A percentile compares a stretch with the other conserved stretches of the same genome.
These are phyloP conservation scores for Myxocyprinus asiaticus DNA, from an alignment of 2,113 vertebrate genomes.

Conservation along the genomic window DNA sequence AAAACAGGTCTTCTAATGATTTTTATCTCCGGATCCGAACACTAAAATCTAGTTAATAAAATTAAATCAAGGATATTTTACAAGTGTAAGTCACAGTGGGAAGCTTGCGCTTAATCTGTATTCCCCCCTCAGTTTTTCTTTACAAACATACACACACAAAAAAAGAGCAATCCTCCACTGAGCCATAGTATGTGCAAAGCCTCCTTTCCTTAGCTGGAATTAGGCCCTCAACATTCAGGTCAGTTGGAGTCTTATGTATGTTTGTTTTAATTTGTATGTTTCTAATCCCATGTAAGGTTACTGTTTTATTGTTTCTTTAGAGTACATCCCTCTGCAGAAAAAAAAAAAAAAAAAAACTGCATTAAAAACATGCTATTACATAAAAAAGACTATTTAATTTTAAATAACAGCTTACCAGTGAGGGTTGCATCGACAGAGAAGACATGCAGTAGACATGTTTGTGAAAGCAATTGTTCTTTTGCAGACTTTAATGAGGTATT, in stretches of 20 bases:
- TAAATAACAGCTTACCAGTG: not conserved
- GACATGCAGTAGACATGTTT: not conserved
- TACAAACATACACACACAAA: constrained; percentile 23
- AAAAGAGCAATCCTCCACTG: not conserved
- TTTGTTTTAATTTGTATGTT: no score
- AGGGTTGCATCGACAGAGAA: not conserved
- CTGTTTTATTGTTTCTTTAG: not conserved
- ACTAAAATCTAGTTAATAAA: no score
- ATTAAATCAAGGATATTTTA: not conserved
- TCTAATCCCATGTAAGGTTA: no score
- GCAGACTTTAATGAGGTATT: constrained; percentile 10
- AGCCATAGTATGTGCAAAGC: not conserved
- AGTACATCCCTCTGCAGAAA: not conserved
- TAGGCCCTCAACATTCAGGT: not conserved
- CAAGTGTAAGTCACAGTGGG: not conserved
- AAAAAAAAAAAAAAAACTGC: not conserved
- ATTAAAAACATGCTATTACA: not conserved
- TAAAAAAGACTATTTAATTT: not conserved
- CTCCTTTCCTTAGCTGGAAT: not conserved
- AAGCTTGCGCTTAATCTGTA: not conserved
- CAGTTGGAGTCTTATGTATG: no score
- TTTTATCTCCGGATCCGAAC: no score
- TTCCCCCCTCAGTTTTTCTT: not conserved
- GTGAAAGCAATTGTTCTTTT: not conserved
- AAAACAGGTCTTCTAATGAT: no score